Base-by-base conservation (phyloP, 1,140 invertebrate genomes). In the Drosophila ficusphila region DNA sequence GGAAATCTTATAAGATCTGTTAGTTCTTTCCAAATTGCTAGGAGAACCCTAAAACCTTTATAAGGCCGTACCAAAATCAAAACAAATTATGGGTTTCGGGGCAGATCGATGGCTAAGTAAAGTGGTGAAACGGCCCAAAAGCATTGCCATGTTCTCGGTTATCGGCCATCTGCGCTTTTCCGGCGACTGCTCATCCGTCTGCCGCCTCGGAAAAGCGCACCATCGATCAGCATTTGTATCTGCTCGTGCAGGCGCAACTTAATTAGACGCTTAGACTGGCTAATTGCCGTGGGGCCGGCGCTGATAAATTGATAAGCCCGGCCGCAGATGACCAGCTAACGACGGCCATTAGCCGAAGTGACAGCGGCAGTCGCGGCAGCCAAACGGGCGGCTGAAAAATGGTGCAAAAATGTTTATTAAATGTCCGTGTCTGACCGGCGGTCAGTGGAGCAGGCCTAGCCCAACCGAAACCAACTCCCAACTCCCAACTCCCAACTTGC, bases 401-500 rank as follows among this genome's bases (percentile, higher is more conserved):
- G 77, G 77, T 77, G 77, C 74, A 82, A 88, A 88, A 88, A 68
- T 78, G 69, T 88, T 88, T 86, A 86, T 88, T 89, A 88, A 88
- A 77, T 88, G 82, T 60, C 56, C 57, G 64, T 77, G 74, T 25
- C 51, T 67, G 72, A 60, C 78, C 73, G 60, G 6, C 44, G 61
- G 70, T 61, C 67, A 56, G 61, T 68, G 60, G 64, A 67, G 36
- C 62, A 42, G 65, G 67, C 77, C 67, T 52, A 44, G 46, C 39
- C 48, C 48, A 49, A 54, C 47, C 27, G 47, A 44, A 39, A 34
- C 48, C 48, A 49, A 54, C 47, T 23, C 46, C 18, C 56, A 48
- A 18, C 58, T 42, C 2, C 18, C 38, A n/a, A n/a, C n/a, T n/a
- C n/a, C n/a, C 19, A 23, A 44, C 21, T 41, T 14, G 19, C 9